Evolutionary conservation across 2,797 vertebrate species (phyloP).

Genomic region (Darevskia nairensis): DNA sequence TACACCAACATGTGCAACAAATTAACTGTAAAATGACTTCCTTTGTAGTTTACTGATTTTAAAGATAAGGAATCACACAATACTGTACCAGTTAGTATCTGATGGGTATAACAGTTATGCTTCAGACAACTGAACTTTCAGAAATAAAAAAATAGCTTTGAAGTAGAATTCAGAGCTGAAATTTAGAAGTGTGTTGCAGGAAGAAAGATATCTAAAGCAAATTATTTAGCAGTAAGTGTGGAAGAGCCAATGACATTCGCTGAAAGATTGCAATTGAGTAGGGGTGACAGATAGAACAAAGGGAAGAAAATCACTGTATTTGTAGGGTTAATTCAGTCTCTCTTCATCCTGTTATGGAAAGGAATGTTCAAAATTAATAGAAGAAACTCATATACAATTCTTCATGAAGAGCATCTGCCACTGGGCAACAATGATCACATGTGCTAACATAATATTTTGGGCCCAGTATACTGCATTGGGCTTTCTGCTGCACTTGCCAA

Average conservation of each 20-base stretch:
- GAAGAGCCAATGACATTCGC: background rate
- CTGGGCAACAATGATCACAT: too few species aligned
- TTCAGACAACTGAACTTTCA: constrained; percentile 12
- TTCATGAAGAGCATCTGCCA: background rate
- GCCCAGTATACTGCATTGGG: too few species aligned
- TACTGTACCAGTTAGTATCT: background rate
- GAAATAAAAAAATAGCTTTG: background rate
- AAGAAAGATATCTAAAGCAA: constrained; percentile 13
- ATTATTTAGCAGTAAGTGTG: background rate
- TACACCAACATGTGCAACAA: background rate
- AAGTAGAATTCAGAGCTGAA: constrained; percentile 10
- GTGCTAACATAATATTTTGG: too few species aligned
- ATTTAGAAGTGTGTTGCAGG: background rate
- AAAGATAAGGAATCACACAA: constrained; percentile 8
- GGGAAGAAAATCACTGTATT: background rate
- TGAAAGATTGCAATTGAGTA: background rate
- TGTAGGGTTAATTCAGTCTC: background rate
- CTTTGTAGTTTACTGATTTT: constrained; percentile 16
- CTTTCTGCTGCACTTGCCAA: too few species aligned
- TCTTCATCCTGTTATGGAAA: background rate
- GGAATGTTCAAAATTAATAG: background rate
- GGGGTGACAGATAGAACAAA: background rate
- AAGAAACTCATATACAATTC: background rate
- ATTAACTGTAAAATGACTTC: constrained; percentile 31
- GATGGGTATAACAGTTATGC: constrained; percentile 10